Conservation (phyloP, 2,888 invertebrate genomes). For the Yponomeuta evonymella region DNA sequence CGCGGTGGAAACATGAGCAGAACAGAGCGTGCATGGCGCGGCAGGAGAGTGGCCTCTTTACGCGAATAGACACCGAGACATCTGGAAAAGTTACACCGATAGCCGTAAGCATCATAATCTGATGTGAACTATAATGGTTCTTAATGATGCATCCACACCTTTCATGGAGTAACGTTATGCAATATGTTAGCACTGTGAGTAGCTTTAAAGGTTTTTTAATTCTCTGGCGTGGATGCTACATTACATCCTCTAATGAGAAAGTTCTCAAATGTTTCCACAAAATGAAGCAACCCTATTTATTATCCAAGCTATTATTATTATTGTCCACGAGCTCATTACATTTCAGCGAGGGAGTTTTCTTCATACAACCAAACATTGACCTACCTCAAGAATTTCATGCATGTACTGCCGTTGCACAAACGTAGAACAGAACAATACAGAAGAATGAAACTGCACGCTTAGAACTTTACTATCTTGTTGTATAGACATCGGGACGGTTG, state of each 20-base stretch:
- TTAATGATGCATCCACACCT: too few relatives aligned
- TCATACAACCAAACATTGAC: too few relatives aligned
- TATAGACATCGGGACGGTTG: too few relatives aligned
- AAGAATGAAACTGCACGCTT: neutral
- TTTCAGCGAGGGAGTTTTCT: neutral
- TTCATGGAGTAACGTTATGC: too few relatives aligned
- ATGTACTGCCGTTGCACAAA: neutral
- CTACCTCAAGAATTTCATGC: neutral
- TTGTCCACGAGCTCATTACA: neutral
- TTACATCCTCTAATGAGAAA: neutral
- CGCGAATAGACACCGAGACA: conserved; percentile 82
- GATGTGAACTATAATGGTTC: too few relatives aligned
- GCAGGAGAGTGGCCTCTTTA: conserved; percentile 78
- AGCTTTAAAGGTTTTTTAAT: too few relatives aligned
- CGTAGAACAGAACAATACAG: neutral
- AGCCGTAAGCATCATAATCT: too few relatives aligned
- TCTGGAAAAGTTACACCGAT: conserved; percentile 58
- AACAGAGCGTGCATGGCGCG: conserved; percentile 82
- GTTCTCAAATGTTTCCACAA: neutral
- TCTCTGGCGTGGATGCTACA: neutral
- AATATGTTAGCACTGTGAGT: too few relatives aligned
- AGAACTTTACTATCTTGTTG: too few relatives aligned
- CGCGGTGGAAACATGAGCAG: conserved; percentile 83
- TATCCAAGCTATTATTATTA: neutral
- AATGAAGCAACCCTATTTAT: neutral